Percentiles rank a stretch among this genome's conserved stretches.
Conservation (phyloP, 2,888 invertebrate genomes). For the Trichogramma dendrolimi region DNA sequence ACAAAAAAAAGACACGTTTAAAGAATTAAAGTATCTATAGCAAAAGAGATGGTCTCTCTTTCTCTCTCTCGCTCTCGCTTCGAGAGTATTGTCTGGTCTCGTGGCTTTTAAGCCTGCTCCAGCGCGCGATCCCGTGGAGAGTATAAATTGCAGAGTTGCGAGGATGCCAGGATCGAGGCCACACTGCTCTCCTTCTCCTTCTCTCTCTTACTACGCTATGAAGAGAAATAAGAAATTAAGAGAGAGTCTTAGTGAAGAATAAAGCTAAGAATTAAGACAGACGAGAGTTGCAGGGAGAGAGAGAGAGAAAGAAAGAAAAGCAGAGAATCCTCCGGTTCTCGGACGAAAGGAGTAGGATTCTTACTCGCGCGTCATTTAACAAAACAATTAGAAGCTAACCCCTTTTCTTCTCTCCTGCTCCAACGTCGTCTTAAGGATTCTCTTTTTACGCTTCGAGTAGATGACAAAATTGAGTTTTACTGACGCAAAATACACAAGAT, state of each 20-base stretch:
- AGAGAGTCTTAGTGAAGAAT: slow-evolving; percentile 53
- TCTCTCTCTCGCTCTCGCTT: slow-evolving; percentile 27
- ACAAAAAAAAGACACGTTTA: slow-evolving; percentile 39
- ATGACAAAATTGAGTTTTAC: too few relatives aligned
- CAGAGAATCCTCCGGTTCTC: slow-evolving; percentile 38
- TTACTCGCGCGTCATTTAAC: slow-evolving; percentile 54
- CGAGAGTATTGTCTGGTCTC: slow-evolving; percentile 12
- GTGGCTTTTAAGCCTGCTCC: slow-evolving; percentile 24
- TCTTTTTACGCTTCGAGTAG: slow-evolving; percentile 5
- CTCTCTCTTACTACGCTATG: background rate
- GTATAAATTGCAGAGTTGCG: slow-evolving; percentile 48
- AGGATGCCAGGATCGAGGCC: slow-evolving; percentile 36
- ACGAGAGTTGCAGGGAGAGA: slow-evolving; percentile 38
- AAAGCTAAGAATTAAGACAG: slow-evolving; percentile 53
- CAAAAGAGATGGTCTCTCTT: slow-evolving; percentile 44
- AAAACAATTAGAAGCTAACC: slow-evolving; percentile 54
- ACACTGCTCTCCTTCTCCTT: too few relatives aligned
- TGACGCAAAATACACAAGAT: too few relatives aligned
- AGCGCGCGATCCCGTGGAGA: slow-evolving; percentile 25
- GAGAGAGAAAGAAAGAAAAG: slow-evolving; percentile 25
- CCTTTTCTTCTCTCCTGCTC: slow-evolving; percentile 37
- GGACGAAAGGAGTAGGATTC: slow-evolving; percentile 47
- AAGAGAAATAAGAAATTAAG: slow-evolving; percentile 53
- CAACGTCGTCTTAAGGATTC: slow-evolving; percentile 38
- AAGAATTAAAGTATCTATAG: slow-evolving; percentile 51